A percentile compares a stretch with the other conserved stretches of the same genome.
Evolutionary conservation across 2,113 vertebrate genomes (phyloP).

Genomic region (Malaclemys terrapin): DNA sequence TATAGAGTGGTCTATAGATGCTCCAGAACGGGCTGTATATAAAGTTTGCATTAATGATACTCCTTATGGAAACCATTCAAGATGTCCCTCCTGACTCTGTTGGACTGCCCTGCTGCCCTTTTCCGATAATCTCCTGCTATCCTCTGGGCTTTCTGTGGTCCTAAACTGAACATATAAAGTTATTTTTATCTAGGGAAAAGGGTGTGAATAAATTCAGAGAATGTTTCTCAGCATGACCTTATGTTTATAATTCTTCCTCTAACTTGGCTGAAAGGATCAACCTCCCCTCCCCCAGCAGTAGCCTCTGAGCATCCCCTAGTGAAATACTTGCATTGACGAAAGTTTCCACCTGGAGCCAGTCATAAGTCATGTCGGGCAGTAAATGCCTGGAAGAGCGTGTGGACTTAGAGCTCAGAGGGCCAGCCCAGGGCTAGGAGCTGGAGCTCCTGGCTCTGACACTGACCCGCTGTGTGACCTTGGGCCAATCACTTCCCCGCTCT

Average conservation of each 20-base stretch:
- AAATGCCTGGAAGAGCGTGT: neutral
- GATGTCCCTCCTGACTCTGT: conserved; percentile 53
- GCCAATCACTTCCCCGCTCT: neutral
- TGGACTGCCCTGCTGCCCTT: conserved; percentile 62
- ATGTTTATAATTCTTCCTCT: conserved; percentile 40
- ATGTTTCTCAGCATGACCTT: conserved; percentile 63
- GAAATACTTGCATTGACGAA: neutral
- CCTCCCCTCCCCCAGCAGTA: conserved; percentile 16
- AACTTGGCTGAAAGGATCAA: conserved; percentile 27
- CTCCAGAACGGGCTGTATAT: conserved; percentile 53
- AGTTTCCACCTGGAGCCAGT: neutral
- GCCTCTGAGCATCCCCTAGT: conserved; percentile 30
- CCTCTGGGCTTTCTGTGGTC: conserved; percentile 58
- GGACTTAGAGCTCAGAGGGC: neutral
- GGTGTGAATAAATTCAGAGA: conserved; percentile 70
- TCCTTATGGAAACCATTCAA: conserved; percentile 58
- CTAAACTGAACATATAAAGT: conserved; percentile 70
- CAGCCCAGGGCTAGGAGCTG: neutral
- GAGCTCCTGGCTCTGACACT: neutral
- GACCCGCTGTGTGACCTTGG: neutral
- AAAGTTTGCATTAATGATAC: conserved; percentile 62
- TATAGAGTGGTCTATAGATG: conserved; percentile 39
- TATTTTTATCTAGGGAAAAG: conserved; percentile 72
- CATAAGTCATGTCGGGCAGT: rapidly evolving
- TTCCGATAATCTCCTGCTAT: conserved; percentile 73